These are phyloP conservation scores for Gastrophysa polygoni DNA, from an alignment of 2,888 invertebrate genomes.

Conservation along the genomic window DNA sequence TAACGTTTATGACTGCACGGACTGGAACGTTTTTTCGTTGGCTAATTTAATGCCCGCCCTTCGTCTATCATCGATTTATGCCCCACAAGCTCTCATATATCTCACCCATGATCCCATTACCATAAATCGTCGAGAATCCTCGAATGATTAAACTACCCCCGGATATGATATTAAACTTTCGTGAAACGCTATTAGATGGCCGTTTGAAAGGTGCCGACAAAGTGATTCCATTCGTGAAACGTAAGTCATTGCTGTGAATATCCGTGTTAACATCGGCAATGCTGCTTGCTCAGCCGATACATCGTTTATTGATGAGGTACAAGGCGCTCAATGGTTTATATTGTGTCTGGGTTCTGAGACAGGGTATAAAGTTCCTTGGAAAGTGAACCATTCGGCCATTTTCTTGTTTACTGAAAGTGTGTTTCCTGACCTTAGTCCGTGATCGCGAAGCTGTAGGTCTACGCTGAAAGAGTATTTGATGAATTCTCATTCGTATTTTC, in stretches of 20 bases:
- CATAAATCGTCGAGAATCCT: constrained; percentile 14
- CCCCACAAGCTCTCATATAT: constrained; percentile 7
- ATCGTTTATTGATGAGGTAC: neutral
- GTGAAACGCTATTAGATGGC: constrained; percentile 6
- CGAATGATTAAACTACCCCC: constrained; percentile 16
- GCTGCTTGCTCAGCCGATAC: neutral
- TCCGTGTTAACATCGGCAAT: constrained; percentile 24
- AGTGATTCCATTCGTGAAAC: constrained; percentile 12
- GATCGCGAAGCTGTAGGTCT: no score
- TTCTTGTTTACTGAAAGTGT: no score
- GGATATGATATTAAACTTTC: constrained; percentile 11
- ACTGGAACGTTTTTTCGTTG: neutral
- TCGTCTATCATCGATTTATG: constrained; percentile 9
- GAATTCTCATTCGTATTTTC: no score
- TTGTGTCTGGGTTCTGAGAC: neutral
- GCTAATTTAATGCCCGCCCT: neutral
- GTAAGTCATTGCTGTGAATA: constrained; percentile 21
- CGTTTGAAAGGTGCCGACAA: constrained; percentile 21
- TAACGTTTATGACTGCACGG: neutral
- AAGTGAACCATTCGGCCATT: no score
- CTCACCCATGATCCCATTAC: constrained; percentile 19
- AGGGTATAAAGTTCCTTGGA: neutral
- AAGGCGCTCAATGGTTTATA: neutral
- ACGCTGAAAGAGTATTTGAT: no score
- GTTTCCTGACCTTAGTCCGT: no score